phyloP scores from a whole-genome alignment of 2,888 invertebrate genomes.

The Caenorhabditis auriculariae region DNA sequence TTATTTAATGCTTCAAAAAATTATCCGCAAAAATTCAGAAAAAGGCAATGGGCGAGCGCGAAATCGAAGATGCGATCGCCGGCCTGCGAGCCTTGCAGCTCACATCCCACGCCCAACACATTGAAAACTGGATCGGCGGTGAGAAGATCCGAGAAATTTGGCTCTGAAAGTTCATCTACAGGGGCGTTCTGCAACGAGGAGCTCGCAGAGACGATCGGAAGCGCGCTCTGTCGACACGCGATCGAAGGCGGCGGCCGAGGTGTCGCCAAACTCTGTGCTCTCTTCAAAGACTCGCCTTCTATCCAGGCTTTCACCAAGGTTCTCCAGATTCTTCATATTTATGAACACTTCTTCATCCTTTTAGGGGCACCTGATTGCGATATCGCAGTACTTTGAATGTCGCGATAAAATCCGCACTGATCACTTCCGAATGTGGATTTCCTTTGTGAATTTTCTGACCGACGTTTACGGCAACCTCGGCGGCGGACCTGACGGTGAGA shows the following conservation, averaged over 20 bases:
- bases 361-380: conserved; percentile 44
- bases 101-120: conserved; percentile 22
- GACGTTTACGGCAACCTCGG: conserved; percentile 60
- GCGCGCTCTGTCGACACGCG: conserved; percentile 49
- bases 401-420: conserved; percentile 51
- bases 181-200: conserved; percentile 47
- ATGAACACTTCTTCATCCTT: background rate
- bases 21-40: conserved; percentile 14
- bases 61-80: conserved; percentile 30
- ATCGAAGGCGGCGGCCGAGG: conserved; percentile 55
- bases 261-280: conserved; percentile 50
- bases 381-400: conserved; percentile 57
- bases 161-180: no score
- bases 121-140: conserved; percentile 40
- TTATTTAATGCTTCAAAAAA: no score
- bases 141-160: background rate
- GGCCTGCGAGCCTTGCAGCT: conserved; percentile 31
- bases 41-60: conserved; percentile 37
- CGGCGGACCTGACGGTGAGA: no score
- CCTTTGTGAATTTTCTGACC: conserved; percentile 55
- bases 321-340: background rate
- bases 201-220: conserved; percentile 45
- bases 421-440: conserved; percentile 59
- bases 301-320: conserved; percentile 46
- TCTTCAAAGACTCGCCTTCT: conserved; percentile 46